Evolutionary conservation across 2,888 invertebrate genomes (phyloP).

Genomic region (Cantharis rufa): DNA sequence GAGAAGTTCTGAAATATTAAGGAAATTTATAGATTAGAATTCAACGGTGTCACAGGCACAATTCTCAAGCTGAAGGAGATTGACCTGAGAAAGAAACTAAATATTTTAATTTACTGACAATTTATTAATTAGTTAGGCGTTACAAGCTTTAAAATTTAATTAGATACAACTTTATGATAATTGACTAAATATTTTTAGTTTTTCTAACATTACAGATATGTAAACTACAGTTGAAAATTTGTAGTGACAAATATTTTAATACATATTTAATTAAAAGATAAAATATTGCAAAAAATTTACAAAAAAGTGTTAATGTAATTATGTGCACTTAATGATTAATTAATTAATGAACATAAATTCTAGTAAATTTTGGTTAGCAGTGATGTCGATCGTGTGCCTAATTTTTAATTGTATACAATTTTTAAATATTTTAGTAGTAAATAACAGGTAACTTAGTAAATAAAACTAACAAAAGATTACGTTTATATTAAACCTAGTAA

Average conservation of each 20-base stretch:
- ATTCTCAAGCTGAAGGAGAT: too few species aligned
- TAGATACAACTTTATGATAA: conserved; percentile 24
- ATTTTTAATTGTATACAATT: neutral
- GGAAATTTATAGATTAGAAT: too few species aligned
- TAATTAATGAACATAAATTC: neutral
- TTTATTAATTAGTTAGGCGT: conserved; percentile 13
- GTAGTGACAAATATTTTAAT: neutral
- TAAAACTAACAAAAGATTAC: conserved; percentile 6
- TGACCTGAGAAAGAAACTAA: neutral
- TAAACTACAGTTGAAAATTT: conserved; percentile 15
- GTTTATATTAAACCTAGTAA: conserved; percentile 9
- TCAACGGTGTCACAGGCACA: too few species aligned
- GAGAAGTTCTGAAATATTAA: too few species aligned
- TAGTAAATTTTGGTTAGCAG: neutral
- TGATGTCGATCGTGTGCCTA: neutral
- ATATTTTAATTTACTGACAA: conserved; percentile 15
- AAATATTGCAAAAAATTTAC: neutral
- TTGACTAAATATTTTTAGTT: conserved; percentile 23
- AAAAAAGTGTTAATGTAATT: neutral
- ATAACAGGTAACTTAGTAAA: neutral
- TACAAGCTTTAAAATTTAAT: conserved; percentile 23
- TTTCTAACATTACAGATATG: conserved; percentile 19
- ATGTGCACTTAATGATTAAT: neutral
- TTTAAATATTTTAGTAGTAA: neutral
- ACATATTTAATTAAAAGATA: conserved; percentile 2